Evolutionary conservation across 2,888 invertebrate species (phyloP).

Genomic region (Phania funesta): DNA sequence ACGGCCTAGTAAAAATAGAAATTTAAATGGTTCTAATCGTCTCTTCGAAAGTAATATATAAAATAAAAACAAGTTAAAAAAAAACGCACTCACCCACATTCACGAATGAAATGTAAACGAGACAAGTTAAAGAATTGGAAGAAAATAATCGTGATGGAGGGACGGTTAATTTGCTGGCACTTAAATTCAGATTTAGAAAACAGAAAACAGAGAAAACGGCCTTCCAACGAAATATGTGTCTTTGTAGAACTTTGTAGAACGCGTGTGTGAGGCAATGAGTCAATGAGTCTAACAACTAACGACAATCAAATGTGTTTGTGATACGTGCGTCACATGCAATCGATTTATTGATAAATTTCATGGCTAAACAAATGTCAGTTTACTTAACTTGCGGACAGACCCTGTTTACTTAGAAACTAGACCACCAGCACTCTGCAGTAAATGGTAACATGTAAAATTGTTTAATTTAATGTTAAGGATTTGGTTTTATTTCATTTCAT

Average conservation of each 20-base stretch:
- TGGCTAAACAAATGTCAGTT: slow-evolving; percentile 45
- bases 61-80: no score
- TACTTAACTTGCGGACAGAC: slow-evolving; percentile 2
- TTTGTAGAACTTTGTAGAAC: neutral
- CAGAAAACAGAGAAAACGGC: slow-evolving; percentile 10
- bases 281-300: neutral
- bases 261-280: neutral
- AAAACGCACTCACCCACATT: neutral
- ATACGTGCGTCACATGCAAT: slow-evolving; percentile 48
- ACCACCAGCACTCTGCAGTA: neutral
- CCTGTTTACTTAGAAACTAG: neutral
- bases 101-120: no score
- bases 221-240: neutral
- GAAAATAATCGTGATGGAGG: slow-evolving; percentile 32
- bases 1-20: neutral
- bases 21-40: no score
- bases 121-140: neutral
- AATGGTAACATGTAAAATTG: neutral
- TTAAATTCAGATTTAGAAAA: slow-evolving; percentile 52
- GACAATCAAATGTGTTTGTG: neutral
- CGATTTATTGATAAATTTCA: slow-evolving; percentile 62
- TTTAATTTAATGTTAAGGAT: slow-evolving; percentile 12
- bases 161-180: slow-evolving; percentile 56
- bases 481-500: neutral
- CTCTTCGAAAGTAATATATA: no score